Percentiles rank a stretch among this genome's conserved stretches.
Evolutionary conservation across 2,888 invertebrate genomes (phyloP).

Genomic region (Acanthosepion lycidas): DNA sequence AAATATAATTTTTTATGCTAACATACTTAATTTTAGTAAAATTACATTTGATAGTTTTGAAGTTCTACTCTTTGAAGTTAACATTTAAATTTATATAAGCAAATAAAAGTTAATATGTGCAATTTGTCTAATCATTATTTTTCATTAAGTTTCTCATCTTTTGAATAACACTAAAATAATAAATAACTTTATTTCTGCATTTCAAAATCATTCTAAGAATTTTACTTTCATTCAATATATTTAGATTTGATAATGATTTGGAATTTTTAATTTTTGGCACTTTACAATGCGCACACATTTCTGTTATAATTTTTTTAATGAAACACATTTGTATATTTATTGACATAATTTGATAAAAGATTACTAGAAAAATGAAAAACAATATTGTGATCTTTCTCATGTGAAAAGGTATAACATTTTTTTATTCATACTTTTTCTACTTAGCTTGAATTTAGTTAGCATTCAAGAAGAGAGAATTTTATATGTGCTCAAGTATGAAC

Average conservation of each 20-base stretch:
- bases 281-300: not conserved
- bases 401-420: not conserved
- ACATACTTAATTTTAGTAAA: not conserved
- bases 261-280: not conserved
- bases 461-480: too few relatives aligned
- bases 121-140: not conserved
- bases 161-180: not conserved
- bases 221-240: not conserved
- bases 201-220: not conserved
- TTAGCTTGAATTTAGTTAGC: not conserved
- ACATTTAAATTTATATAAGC: not conserved
- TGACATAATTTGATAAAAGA: not conserved
- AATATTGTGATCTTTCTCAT: not conserved
- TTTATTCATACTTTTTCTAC: not conserved
- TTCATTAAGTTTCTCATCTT: not conserved
- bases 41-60: not conserved
- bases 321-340: not conserved
- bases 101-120: not conserved
- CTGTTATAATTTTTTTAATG: not conserved
- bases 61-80: not conserved
- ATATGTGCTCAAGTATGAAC: too few relatives aligned
- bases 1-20: not conserved
- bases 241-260: not conserved
- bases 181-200: not conserved
- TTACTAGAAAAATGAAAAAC: not conserved